phyloP scores from a whole-genome alignment of 2,888 invertebrate genomes.

The Drosophila imparisetae region DNA sequence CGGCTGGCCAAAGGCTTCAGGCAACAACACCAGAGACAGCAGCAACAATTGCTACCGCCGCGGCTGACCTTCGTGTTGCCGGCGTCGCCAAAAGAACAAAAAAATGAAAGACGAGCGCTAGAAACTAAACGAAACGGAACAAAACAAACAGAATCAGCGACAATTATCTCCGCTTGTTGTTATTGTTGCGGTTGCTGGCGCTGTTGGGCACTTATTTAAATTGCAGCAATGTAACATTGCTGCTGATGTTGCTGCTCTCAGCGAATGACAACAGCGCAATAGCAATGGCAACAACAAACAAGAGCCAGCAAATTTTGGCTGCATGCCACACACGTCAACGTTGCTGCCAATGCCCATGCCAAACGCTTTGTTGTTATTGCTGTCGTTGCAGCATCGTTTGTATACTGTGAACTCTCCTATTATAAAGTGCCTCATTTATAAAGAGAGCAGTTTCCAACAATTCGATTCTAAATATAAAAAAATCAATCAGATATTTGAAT shows the following conservation, averaged over 20 bases:
- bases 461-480: neutral
- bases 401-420: too few species aligned
- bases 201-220: slow-evolving; percentile 74
- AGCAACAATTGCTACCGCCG: slow-evolving; percentile 48
- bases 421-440: neutral
- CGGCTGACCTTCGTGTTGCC: slow-evolving; percentile 65
- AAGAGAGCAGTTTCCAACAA: neutral
- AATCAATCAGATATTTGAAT: neutral
- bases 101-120: slow-evolving; percentile 63
- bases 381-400: slow-evolving; percentile 5
- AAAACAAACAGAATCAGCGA: slow-evolving; percentile 55
- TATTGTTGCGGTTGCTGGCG: slow-evolving; percentile 29
- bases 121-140: slow-evolving; percentile 54
- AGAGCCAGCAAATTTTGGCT: slow-evolving; percentile 63
- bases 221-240: slow-evolving; percentile 56
- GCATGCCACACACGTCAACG: slow-evolving; percentile 73
- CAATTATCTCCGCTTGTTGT: slow-evolving; percentile 60
- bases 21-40: slow-evolving; percentile 31
- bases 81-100: slow-evolving; percentile 59
- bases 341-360: slow-evolving; percentile 15
- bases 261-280: slow-evolving; percentile 40
- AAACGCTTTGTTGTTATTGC: slow-evolving; percentile 15
- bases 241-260: slow-evolving; percentile 29
- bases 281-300: slow-evolving; percentile 27
- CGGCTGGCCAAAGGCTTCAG: slow-evolving; percentile 71